Evolutionary conservation across 2,888 invertebrate species (phyloP).

Genomic region (Thymelicus sylvestris): DNA sequence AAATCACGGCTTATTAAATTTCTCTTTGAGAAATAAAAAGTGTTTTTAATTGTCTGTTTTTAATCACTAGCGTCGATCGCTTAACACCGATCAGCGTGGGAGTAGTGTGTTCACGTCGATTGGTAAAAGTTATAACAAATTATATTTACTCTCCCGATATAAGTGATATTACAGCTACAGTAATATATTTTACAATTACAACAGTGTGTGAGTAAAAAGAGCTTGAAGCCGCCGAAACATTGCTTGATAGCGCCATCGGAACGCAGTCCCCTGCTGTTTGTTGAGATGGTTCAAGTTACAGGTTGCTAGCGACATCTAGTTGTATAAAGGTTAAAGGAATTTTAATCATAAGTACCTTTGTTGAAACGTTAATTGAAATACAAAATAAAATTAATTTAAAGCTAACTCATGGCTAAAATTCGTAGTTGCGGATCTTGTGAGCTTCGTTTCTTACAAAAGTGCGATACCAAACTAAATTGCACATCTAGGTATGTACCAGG

Average conservation of each 20-base stretch:
- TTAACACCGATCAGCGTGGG: slow-evolving; percentile 22
- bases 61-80: slow-evolving; percentile 21
- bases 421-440: too few relatives aligned
- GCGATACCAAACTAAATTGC: too few relatives aligned
- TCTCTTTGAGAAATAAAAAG: slow-evolving; percentile 22
- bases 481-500: too few relatives aligned
- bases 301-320: too few relatives aligned
- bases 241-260: slow-evolving; percentile 4
- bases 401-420: too few relatives aligned
- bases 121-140: slow-evolving; percentile 27
- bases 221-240: slow-evolving; percentile 4
- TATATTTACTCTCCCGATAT: slow-evolving; percentile 5
- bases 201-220: background rate
- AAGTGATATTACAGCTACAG: slow-evolving; percentile 13
- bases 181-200: slow-evolving; percentile 13
- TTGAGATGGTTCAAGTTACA: background rate
- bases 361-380: too few relatives aligned
- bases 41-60: slow-evolving; percentile 29
- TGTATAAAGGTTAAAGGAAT: too few relatives aligned
- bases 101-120: slow-evolving; percentile 17
- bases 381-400: too few relatives aligned
- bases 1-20: slow-evolving; percentile 26
- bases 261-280: slow-evolving; percentile 7
- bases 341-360: too few relatives aligned
- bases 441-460: too few relatives aligned